A percentile compares a stretch with the other conserved stretches of the same genome.
These are phyloP conservation scores for Pterocles gutturalis DNA, from an alignment of 2,113 vertebrate species.

Conservation along the genomic window DNA sequence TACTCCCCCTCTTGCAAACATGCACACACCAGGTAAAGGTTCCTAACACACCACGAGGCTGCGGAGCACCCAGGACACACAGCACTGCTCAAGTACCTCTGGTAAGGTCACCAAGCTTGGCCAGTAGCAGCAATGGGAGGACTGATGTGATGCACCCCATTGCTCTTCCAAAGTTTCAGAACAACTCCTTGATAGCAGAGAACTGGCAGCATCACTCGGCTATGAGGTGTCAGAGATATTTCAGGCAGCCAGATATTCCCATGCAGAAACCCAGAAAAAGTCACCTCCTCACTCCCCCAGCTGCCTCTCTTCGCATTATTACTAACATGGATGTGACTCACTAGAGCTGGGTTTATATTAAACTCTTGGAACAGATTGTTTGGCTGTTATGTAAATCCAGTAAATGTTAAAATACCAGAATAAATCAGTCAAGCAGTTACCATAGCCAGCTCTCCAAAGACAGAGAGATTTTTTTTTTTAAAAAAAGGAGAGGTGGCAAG, in stretches of 20 bases:
- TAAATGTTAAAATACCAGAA: conserved; percentile 67
- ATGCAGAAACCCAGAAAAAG: conserved; percentile 39
- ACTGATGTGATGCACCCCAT: background rate
- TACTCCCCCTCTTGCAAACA: background rate
- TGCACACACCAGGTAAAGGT: fast-evolving
- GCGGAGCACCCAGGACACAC: background rate
- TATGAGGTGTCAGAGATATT: conserved; percentile 24
- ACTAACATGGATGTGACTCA: conserved; percentile 61
- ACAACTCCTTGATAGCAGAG: background rate
- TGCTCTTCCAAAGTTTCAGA: background rate
- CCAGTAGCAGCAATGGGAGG: background rate
- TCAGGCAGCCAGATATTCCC: conserved; percentile 47
- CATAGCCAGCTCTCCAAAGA: conserved; percentile 8
- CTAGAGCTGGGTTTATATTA: conserved; percentile 54
- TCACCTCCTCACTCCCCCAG: conserved; percentile 49
- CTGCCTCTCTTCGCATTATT: conserved; percentile 26
- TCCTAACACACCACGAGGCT: background rate
- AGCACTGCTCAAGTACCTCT: background rate
- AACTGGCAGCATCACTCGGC: background rate
- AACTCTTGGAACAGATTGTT: conserved; percentile 70
- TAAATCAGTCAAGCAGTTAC: conserved; percentile 50
- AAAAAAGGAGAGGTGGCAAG: background rate
- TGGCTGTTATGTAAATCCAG: conserved; percentile 66
- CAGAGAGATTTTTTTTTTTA: background rate
- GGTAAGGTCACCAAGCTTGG: background rate